A percentile compares a stretch with the other conserved stretches of the same genome.
These are phyloP conservation scores for Pipistrellus kuhlii DNA, from an alignment of 2,797 vertebrate species.

Conservation along the genomic window DNA sequence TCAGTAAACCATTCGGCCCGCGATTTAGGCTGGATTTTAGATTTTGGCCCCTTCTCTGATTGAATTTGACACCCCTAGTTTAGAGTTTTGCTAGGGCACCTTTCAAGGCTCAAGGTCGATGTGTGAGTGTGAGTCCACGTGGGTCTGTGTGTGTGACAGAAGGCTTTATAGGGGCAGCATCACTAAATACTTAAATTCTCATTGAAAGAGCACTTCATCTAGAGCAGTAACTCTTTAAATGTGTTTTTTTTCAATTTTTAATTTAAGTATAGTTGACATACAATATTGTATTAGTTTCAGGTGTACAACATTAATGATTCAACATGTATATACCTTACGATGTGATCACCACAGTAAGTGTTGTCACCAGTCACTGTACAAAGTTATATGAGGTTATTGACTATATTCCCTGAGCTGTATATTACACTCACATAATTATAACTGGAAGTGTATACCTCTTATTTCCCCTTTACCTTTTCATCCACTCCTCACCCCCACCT, in stretches of 20 bases:
- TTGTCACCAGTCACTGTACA: not conserved
- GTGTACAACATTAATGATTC: not conserved
- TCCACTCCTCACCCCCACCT: not conserved
- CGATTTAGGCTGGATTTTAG: too few species aligned
- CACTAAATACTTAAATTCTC: not conserved
- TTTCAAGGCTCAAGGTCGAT: not conserved
- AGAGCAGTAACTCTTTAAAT: not conserved
- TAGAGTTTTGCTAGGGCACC: not conserved
- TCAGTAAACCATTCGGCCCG: too few species aligned
- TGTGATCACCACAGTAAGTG: not conserved
- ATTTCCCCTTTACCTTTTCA: not conserved
- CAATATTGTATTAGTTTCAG: not conserved
- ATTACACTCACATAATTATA: not conserved
- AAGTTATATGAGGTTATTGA: not conserved
- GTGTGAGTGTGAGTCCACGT: not conserved
- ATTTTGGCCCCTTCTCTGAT: too few species aligned
- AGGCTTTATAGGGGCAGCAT: not conserved
- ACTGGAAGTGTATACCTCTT: not conserved
- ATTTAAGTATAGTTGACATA: not conserved
- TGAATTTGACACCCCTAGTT: too few species aligned
- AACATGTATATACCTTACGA: not conserved
- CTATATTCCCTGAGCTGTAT: not conserved
- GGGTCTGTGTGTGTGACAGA: not conserved
- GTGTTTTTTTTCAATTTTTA: not conserved
- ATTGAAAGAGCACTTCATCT: not conserved